Percentiles rank a stretch among this genome's conserved stretches.
These are phyloP conservation scores for Elaphurus davidianus DNA, from an alignment of 2,113 vertebrate genomes.

Conservation along the genomic window DNA sequence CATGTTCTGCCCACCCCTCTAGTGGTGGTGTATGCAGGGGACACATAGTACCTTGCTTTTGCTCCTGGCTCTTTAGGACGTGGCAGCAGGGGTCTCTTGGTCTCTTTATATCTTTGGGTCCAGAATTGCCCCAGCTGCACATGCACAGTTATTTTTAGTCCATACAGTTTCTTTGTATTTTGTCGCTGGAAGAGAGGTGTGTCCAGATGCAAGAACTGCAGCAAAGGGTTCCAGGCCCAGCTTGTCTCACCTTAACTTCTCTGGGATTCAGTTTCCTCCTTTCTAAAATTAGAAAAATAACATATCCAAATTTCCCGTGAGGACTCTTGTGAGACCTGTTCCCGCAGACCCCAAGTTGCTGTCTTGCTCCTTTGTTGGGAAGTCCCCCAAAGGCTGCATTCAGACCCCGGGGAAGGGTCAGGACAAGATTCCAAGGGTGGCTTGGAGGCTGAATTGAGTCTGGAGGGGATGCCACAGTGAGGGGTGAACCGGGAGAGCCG, in stretches of 20 bases:
- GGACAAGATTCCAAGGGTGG: no score
- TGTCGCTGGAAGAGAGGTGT: neutral
- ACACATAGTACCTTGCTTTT: neutral
- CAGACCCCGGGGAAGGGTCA: neutral
- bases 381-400: neutral
- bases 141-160: neutral
- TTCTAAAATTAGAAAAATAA: neutral
- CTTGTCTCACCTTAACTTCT: neutral
- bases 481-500: rapidly evolving
- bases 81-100: neutral
- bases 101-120: neutral
- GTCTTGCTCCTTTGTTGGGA: neutral
- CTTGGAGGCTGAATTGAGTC: neutral
- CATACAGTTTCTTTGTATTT: neutral
- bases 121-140: neutral
- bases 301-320: rapidly evolving
- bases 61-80: neutral
- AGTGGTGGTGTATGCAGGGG: neutral
- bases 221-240: neutral
- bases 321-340: neutral
- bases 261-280: neutral
- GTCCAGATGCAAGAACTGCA: neutral
- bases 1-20: neutral
- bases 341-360: neutral
- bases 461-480: neutral